Evolutionary conservation across 2,888 invertebrate genomes (phyloP).

Genomic region (Diarsia dahlii): DNA sequence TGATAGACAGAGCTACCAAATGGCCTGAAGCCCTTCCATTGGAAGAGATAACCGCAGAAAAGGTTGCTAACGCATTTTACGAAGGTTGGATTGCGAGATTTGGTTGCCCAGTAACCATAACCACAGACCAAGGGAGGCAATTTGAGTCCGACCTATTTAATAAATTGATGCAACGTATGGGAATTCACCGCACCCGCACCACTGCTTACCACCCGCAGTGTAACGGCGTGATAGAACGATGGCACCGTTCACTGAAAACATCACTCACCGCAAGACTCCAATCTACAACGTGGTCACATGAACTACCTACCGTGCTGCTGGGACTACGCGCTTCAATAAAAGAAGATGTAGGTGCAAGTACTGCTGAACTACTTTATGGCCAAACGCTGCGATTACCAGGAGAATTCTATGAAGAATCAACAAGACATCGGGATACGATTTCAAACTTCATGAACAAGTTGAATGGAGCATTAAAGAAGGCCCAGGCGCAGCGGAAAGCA

Average conservation of each 20-base stretch:
- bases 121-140: constrained; percentile 4
- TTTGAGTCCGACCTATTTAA: constrained; percentile 1
- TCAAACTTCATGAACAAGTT: constrained; percentile 9
- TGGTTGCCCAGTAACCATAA: constrained; percentile 5
- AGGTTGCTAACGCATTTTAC: neutral
- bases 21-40: neutral
- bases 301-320: too few species aligned
- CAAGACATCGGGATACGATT: neutral
- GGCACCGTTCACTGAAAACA: too few species aligned
- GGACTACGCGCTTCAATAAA: too few species aligned
- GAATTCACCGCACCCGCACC: constrained; percentile 9
- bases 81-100: neutral
- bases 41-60: constrained; percentile 1
- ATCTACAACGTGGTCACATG: too few species aligned
- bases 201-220: constrained; percentile 8
- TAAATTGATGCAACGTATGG: constrained; percentile 5
- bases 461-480: constrained; percentile 9
- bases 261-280: too few species aligned
- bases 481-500: neutral
- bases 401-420: constrained; percentile 8
- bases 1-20: too few species aligned
- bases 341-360: too few species aligned
- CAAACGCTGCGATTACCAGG: neutral
- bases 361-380: too few species aligned
- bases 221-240: too few species aligned